phyloP scores from a whole-genome alignment of 2,797 vertebrate species.

The Cuniculus paca region DNA sequence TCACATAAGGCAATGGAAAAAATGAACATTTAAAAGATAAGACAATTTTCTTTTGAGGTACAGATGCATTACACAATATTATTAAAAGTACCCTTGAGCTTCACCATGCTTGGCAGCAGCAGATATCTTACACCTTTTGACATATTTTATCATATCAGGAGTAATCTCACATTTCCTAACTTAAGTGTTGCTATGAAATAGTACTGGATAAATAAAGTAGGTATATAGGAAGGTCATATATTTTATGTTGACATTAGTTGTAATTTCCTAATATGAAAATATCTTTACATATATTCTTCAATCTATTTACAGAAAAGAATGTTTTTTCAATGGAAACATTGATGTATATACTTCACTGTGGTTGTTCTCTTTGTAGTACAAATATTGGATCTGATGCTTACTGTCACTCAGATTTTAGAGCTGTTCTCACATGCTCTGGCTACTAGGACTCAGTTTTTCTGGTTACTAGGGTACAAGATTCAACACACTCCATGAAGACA shows the following conservation, averaged over 20 bases:
- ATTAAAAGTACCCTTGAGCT: background rate
- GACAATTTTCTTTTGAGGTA: background rate
- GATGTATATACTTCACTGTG: background rate
- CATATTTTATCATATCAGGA: background rate
- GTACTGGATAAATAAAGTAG: background rate
- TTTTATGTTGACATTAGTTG: background rate
- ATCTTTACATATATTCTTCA: background rate
- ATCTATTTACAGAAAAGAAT: background rate
- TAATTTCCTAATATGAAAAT: background rate
- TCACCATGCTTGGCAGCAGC: background rate
- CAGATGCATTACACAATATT: background rate
- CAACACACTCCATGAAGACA: constrained; percentile 45
- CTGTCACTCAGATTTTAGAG: background rate
- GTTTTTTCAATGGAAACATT: background rate
- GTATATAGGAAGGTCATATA: background rate
- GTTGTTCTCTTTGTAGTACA: background rate
- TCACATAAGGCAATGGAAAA: background rate
- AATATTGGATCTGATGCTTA: background rate
- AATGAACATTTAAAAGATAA: background rate
- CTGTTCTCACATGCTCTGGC: background rate
- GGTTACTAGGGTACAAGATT: constrained; percentile 62
- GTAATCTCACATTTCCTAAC: constrained; percentile 1
- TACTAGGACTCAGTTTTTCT: constrained; percentile 47
- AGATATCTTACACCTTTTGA: background rate
- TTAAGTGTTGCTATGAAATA: background rate